Base-by-base conservation (phyloP, 2,797 vertebrate genomes). In the Synaphobranchus kaupii region DNA sequence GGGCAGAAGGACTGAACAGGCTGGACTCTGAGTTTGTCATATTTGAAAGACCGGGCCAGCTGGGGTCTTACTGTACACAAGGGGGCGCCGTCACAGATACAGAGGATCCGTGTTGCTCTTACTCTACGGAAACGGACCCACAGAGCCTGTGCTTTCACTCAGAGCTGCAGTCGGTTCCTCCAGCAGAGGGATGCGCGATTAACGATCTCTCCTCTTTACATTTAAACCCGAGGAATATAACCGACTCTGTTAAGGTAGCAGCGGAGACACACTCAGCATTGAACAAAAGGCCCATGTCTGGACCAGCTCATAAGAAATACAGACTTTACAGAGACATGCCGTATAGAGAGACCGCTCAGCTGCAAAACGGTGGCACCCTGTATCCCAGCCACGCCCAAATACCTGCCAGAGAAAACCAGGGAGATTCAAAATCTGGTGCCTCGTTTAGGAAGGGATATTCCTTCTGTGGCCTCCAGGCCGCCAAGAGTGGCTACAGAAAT, bases 51-150 rank as follows among this genome's bases (percentile, higher is more conserved):
- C 28, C 89, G 2, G 56, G 63, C 9, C 90, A 95, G 5, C 91
- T 94, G 17, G 94, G 94, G 88, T 92, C 92, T 0, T 93, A 94
- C 85, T 95, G 95, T 82, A 92, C 92, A 10, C 92, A 81, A 50
- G 78, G 78, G 44, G 34, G 78, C 44, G 78, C 78, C 25, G 22
- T 48, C 44, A 22, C 78, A 25, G 78, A 13, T 44, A 81, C 78
- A 3, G 78, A 48, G 17, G 78, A 81, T 50, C 78, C 78, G 25
- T 81, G 22, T 15, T 81, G 78, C 78, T 81, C 78, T 25, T 81
- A 81, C 28, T 48, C 47, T 12, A 5, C 78, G 10, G 78, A 81
- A 31, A 48, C 2, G 78, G 78, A 50, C 22, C 1, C 44, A 15
- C 20, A 81, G 44, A 13, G 78, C 47, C 47, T 81, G 78, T 81